A percentile compares a stretch with the other conserved stretches of the same genome.
Conservation (phyloP, 2,888 invertebrate genomes). For the Patella pellucida region DNA sequence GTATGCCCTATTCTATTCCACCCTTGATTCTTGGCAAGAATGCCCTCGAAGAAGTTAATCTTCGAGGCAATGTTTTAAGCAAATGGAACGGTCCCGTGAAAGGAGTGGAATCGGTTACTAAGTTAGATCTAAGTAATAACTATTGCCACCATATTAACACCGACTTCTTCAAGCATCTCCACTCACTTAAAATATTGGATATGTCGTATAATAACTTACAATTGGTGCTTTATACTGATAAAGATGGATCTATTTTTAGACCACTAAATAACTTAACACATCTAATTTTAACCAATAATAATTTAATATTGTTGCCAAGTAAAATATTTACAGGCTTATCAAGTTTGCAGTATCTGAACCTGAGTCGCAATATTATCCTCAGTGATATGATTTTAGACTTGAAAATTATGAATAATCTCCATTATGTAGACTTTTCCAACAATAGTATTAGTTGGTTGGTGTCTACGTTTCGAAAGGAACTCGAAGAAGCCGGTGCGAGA, state of each 20-base stretch:
- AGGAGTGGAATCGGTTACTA: conserved; percentile 16
- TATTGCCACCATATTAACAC: not conserved
- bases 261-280: not conserved
- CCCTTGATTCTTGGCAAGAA: conserved; percentile 3
- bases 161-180: conserved; percentile 16
- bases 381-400: not conserved
- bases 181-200: conserved; percentile 8
- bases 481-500: not conserved
- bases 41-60: conserved; percentile 4
- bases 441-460: conserved; percentile 10
- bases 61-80: conserved; percentile 13
- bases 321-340: not conserved
- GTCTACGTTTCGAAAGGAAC: not conserved
- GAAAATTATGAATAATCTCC: conserved; percentile 10
- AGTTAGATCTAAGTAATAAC: conserved; percentile 19
- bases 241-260: conserved; percentile 14
- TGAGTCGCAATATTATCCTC: conserved; percentile 2
- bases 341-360: conserved; percentile 8
- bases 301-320: conserved; percentile 6
- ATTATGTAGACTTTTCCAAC: conserved; percentile 8
- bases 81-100: conserved; percentile 6
- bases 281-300: conserved; percentile 14
- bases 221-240: not conserved
- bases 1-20: not conserved
- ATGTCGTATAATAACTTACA: conserved; percentile 16